phyloP scores from a whole-genome alignment of 2,888 invertebrate species.

The Asteroscopus sphinx region DNA sequence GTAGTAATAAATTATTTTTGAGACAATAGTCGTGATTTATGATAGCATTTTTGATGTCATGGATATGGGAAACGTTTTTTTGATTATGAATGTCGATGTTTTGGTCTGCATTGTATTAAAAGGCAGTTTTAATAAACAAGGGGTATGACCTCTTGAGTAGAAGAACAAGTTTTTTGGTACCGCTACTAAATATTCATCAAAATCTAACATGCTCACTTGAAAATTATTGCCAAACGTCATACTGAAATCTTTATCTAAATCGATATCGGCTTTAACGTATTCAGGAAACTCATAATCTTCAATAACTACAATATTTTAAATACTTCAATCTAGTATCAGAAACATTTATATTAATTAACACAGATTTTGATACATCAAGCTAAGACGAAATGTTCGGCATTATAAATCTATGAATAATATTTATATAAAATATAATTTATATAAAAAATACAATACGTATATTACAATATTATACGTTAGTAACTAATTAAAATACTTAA shows the following conservation, averaged over 20 bases:
- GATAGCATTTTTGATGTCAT: slow-evolving; percentile 53
- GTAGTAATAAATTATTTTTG: slow-evolving; percentile 60
- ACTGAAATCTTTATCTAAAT: slow-evolving; percentile 1
- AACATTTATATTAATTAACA: slow-evolving; percentile 26
- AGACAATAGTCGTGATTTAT: slow-evolving; percentile 71
- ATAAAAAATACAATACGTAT: slow-evolving; percentile 37
- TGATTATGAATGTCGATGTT: slow-evolving; percentile 33
- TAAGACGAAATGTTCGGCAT: slow-evolving; percentile 14
- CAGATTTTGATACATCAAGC: slow-evolving; percentile 23
- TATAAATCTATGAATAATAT: slow-evolving; percentile 50
- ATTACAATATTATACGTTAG: slow-evolving; percentile 52
- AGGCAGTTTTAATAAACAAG: slow-evolving; percentile 39
- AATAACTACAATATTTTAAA: not conserved
- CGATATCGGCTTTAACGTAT: not conserved
- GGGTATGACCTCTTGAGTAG: slow-evolving; percentile 34
- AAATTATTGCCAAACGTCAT: slow-evolving; percentile 17
- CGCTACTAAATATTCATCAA: slow-evolving; percentile 6
- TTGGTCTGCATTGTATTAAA: slow-evolving; percentile 37
- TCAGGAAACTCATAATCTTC: slow-evolving; percentile 4
- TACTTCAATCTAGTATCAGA: slow-evolving; percentile 1
- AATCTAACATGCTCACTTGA: no score
- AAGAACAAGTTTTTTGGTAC: slow-evolving; percentile 21
- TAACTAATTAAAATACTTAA: slow-evolving; percentile 64
- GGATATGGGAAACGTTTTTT: slow-evolving; percentile 63
- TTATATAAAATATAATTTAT: slow-evolving; percentile 49